Conservation (phyloP, 1,140 invertebrate genomes). For the Orussus abietinus region DNA sequence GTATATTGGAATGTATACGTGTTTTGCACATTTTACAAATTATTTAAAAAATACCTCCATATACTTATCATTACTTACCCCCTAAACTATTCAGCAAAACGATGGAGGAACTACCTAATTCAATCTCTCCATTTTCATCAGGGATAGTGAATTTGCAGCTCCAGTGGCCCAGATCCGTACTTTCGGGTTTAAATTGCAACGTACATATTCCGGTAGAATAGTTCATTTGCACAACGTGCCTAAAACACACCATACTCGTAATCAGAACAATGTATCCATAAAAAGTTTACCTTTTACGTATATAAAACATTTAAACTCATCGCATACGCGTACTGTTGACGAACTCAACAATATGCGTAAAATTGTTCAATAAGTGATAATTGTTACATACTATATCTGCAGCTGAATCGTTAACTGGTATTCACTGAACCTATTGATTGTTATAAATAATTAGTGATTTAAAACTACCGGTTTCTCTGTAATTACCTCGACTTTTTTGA, state of each 20-base stretch:
- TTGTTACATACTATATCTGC: too few relatives aligned
- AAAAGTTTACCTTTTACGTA: too few relatives aligned
- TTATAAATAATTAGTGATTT: not conserved
- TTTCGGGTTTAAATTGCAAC: slow-evolving; percentile 42
- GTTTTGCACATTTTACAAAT: too few relatives aligned
- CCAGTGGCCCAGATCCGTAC: slow-evolving; percentile 46
- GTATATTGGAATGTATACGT: too few relatives aligned
- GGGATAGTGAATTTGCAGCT: slow-evolving; percentile 37
- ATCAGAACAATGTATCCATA: too few relatives aligned
- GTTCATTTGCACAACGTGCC: slow-evolving; percentile 41
- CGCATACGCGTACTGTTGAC: too few relatives aligned
- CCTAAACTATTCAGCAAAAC: slow-evolving; percentile 33
- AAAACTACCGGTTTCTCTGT: not conserved
- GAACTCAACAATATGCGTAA: too few relatives aligned
- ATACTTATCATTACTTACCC: slow-evolving; percentile 28
- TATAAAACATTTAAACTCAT: too few relatives aligned
- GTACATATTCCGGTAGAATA: slow-evolving; percentile 40
- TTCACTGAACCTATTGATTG: not conserved
- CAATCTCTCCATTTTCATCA: slow-evolving; percentile 21
- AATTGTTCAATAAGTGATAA: too few relatives aligned
- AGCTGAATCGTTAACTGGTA: too few relatives aligned
- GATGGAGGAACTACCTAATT: slow-evolving; percentile 37
- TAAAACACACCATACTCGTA: slow-evolving; percentile 15
- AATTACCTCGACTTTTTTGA: slow-evolving; percentile 24
- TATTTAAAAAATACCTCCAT: too few relatives aligned